Evolutionary conservation across 2,113 vertebrate genomes (phyloP), one percentile per base, ranked within the genome.

Genomic region (Heterocephalus glaber): DNA sequence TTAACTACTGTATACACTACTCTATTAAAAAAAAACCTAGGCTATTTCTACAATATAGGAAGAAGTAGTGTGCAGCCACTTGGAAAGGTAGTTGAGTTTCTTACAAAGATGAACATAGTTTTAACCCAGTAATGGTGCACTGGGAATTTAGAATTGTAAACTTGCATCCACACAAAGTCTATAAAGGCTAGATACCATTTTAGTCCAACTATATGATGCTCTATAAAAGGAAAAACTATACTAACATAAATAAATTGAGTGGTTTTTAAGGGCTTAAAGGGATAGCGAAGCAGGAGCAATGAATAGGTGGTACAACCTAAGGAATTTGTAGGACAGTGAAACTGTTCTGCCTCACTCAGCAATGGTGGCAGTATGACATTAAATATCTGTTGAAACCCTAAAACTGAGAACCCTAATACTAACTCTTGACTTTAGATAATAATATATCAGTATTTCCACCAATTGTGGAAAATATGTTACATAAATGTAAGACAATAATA

Each of bases 11-110:
- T 28, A 82, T 24, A 60, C 1, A 49, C 3, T 77, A 2, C 11
- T 74, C 52, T 72, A 61, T 79, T 72, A 92, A 90, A 80, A 92
- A 84, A 86, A 44, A 68, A 65, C 35, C 35, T 61, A 70, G 10
- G 66, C 65, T 74, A 47, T 76, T 95, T 89, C 10, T 66, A 92
- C 95, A 77, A 56, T 77, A 61, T 5, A 76, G 83, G 76, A 90
- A 47, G 10, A 88, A 35, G n/a, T 56, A 61, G 49, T 89, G 1
- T 47, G 56, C 2, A 65, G 12, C 12, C 47, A 86, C 24, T 56
- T 61, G 28, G 19, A 92, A 95, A 41, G 74, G 7, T 88, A 6
- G 58, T 76, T 87, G 0, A 63, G 22, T 82, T 95, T 94, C 41
- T 80, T 80, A 89, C 41, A 94, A 92, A 61, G 4, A 41, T 49